Percentiles rank a stretch among this genome's conserved stretches.
These are phyloP conservation scores for Standfussiana lucernea DNA, from an alignment of 2,888 invertebrate species.

Conservation along the genomic window DNA sequence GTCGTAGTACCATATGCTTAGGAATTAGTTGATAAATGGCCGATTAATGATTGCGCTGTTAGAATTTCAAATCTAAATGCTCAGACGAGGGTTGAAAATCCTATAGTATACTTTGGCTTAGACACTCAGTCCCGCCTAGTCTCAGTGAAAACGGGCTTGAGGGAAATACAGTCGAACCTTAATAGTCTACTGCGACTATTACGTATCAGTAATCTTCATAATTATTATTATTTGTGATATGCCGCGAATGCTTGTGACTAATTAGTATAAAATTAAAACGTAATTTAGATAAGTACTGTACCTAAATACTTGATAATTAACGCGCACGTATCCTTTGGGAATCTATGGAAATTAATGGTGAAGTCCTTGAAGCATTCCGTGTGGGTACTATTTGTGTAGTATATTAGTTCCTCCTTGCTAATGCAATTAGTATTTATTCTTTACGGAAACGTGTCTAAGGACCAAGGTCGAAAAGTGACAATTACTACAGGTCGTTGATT, in stretches of 20 bases:
- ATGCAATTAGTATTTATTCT: conserved; percentile 32
- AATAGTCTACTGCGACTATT: conserved; percentile 15
- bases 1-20: conserved; percentile 1
- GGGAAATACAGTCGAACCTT: conserved; percentile 4
- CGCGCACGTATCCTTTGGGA: conserved; percentile 22
- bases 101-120: not conserved
- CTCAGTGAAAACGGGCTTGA: not conserved
- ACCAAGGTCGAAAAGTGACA: conserved; percentile 28
- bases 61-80: not conserved
- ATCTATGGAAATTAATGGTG: conserved; percentile 20
- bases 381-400: not conserved
- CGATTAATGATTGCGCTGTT: not conserved
- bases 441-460: conserved; percentile 21
- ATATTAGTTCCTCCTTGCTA: conserved; percentile 8
- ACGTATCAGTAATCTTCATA: conserved; percentile 32
- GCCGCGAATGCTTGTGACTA: conserved; percentile 40
- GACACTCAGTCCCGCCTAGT: not conserved
- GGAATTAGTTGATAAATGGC: conserved; percentile 6
- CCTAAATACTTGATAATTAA: conserved; percentile 32
- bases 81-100: not conserved
- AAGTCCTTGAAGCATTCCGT: conserved; percentile 13
- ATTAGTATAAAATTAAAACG: conserved; percentile 47
- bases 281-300: conserved; percentile 44
- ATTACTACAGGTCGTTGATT: conserved; percentile 39
- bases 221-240: conserved; percentile 51